A percentile compares a stretch with the other conserved stretches of the same genome.
phyloP scores from a whole-genome alignment of 2,888 invertebrate species.

The Euclidia mi region DNA sequence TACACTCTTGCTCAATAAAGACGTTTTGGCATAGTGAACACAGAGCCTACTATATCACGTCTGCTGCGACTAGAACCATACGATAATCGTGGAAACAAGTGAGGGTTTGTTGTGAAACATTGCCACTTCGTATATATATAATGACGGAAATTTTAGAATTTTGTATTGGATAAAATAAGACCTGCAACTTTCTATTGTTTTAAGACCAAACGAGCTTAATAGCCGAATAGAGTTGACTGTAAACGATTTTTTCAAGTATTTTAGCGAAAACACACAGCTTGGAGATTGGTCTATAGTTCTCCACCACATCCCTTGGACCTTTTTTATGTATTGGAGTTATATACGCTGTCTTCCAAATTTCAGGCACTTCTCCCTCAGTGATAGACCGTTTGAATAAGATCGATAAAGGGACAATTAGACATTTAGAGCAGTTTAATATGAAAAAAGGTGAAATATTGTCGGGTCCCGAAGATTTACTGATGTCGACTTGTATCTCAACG shows the following conservation, averaged over 20 bases:
- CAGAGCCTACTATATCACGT: too few species aligned
- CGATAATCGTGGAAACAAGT: too few species aligned
- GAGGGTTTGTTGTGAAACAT: too few species aligned
- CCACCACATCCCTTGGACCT: constrained; percentile 10
- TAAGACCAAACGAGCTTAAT: not conserved
- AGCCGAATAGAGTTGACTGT: constrained; percentile 9
- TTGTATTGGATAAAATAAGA: too few species aligned
- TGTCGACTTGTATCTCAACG: too few species aligned
- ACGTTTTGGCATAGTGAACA: too few species aligned
- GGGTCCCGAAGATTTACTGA: too few species aligned
- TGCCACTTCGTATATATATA: too few species aligned
- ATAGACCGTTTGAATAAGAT: not conserved
- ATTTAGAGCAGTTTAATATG: not conserved
- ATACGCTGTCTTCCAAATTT: constrained; percentile 19
- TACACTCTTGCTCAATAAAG: too few species aligned
- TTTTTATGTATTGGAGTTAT: constrained; percentile 20
- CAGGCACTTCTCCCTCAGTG: not conserved
- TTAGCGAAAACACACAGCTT: constrained; percentile 18
- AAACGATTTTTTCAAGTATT: not conserved
- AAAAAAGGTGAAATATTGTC: not conserved
- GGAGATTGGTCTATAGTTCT: constrained; percentile 26
- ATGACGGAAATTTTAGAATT: too few species aligned
- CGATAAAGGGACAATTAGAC: not conserved
- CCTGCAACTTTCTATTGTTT: too few species aligned
- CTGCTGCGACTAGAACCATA: too few species aligned